Evolutionary conservation across 2,888 invertebrate species (phyloP).

Genomic region (Trachelus iudaicus): DNA sequence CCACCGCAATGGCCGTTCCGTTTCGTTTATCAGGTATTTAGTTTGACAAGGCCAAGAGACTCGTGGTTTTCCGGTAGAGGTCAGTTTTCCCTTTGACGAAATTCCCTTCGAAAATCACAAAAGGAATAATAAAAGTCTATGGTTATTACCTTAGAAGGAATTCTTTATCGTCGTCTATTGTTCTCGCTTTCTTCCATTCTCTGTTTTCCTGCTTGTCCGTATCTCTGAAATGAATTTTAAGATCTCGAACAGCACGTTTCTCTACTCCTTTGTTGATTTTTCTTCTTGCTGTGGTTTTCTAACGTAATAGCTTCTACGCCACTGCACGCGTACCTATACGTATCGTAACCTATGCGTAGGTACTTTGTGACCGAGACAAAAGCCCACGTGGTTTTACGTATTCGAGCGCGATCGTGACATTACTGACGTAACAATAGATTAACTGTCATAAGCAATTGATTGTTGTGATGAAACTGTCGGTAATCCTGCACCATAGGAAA

Average conservation of each 20-base stretch:
- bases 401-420: neutral
- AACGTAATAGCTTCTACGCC: neutral
- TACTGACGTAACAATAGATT: neutral
- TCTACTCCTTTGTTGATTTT: neutral
- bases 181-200: neutral
- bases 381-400: neutral
- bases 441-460: neutral
- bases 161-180: too few species aligned
- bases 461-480: neutral
- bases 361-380: neutral
- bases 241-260: neutral
- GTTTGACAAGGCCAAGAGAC: neutral
- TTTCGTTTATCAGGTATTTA: neutral
- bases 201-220: neutral
- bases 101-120: neutral
- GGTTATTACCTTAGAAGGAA: too few species aligned
- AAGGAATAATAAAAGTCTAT: neutral
- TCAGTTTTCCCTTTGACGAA: neutral
- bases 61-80: neutral
- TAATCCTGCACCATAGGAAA: neutral
- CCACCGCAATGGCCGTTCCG: neutral
- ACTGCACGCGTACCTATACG: neutral
- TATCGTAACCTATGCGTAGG: neutral
- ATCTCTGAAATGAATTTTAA: neutral
- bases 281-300: neutral